Evolutionary conservation across 2,113 vertebrate species (phyloP).

Genomic region (Callocephalon fimbriatum): DNA sequence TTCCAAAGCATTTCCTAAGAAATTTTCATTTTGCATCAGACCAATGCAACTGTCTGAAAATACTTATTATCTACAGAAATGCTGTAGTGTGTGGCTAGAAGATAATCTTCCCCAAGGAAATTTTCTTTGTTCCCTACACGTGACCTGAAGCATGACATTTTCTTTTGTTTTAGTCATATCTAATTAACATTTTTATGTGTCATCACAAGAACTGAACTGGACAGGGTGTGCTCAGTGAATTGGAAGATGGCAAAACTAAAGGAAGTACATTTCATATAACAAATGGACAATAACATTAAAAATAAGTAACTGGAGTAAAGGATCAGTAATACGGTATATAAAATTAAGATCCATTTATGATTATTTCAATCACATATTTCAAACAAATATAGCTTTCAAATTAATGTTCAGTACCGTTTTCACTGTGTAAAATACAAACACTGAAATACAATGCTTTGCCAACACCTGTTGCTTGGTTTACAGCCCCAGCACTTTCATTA

Average conservation of each 20-base stretch:
- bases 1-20: neutral
- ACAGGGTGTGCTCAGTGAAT: neutral
- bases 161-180: neutral
- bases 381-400: neutral
- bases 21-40: neutral
- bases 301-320: neutral
- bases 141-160: neutral
- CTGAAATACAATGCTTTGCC: neutral
- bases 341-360: neutral
- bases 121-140: neutral
- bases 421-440: neutral
- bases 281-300: neutral
- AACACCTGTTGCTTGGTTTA: conserved; percentile 15
- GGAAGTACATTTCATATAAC: neutral
- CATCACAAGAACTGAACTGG: neutral
- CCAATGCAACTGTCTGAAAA: neutral
- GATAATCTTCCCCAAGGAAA: neutral
- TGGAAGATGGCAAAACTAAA: neutral
- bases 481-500: neutral
- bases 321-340: neutral
- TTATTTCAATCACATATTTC: neutral
- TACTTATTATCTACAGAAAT: neutral
- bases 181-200: neutral
- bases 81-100: neutral
- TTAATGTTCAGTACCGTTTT: neutral